These are phyloP conservation scores for Ophthalmolycus amberensis DNA, from an alignment of 2,113 vertebrate genomes.

Conservation along the genomic window DNA sequence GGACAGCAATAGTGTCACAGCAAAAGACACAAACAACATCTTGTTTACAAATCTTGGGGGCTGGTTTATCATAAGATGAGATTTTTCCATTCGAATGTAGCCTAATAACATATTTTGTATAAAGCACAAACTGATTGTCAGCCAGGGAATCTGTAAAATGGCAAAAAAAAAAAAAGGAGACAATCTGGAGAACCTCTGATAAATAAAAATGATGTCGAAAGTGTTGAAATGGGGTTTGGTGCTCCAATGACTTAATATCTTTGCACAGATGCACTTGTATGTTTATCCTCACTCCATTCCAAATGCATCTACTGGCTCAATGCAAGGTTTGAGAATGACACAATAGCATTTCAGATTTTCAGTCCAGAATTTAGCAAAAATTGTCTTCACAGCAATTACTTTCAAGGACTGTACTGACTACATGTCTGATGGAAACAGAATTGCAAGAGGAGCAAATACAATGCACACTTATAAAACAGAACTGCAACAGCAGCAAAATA, in stretches of 20 bases:
- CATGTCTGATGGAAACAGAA: constrained; percentile 8
- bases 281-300: not conserved
- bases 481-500: not conserved
- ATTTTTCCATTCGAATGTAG: constrained; percentile 20
- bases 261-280: not conserved
- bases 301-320: constrained; percentile 3
- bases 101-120: constrained; percentile 7
- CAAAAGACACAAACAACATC: constrained; percentile 11
- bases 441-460: not conserved
- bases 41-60: not conserved
- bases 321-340: constrained; percentile 10
- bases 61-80: not conserved
- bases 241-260: not conserved
- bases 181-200: constrained; percentile 34
- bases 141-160: constrained; percentile 14
- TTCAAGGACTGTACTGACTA: not conserved
- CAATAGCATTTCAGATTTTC: constrained; percentile 8
- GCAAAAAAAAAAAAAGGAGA: constrained; percentile 9
- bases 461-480: not conserved
- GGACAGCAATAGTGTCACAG: not conserved
- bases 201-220: constrained; percentile 13
- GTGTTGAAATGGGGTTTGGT: not conserved
- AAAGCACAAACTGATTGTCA: not conserved
- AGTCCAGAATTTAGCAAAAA: constrained; percentile 3
- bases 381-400: not conserved